phyloP scores from a whole-genome alignment of 2,888 invertebrate genomes.

The Serripes groenlandicus region DNA sequence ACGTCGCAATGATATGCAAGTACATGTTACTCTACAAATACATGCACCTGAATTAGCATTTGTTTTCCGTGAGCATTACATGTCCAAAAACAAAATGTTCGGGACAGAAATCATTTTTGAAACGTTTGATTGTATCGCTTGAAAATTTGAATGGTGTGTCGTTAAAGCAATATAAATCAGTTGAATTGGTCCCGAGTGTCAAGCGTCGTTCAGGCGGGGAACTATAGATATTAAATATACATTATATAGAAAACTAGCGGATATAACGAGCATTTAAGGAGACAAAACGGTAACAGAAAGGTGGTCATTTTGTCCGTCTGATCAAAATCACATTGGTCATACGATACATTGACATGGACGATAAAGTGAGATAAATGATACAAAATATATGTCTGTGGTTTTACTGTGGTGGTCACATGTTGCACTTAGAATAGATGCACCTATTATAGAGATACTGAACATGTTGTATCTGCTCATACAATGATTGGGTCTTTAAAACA shows the following conservation, averaged over 20 bases:
- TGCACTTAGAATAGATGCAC: no score
- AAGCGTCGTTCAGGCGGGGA: neutral
- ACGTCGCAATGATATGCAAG: no score
- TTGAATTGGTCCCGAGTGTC: conserved; percentile 2
- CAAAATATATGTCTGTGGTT: neutral
- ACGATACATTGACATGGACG: neutral
- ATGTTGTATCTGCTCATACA: no score
- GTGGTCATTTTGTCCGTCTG: conserved; percentile 14
- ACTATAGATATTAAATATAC: conserved; percentile 7
- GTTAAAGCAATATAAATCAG: conserved; percentile 9
- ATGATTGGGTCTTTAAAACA: no score
- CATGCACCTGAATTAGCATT: no score
- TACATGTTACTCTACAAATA: no score
- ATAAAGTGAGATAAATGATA: neutral
- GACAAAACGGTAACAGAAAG: neutral
- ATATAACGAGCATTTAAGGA: conserved; percentile 22
- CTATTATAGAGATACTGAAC: no score
- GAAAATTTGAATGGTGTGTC: neutral
- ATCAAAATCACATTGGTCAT: neutral
- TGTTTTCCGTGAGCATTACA: no score
- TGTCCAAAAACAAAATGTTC: no score
- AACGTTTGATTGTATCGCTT: no score
- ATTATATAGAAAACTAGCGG: conserved; percentile 25
- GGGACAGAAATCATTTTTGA: no score
- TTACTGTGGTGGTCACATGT: no score